Evolutionary conservation across 2,888 invertebrate genomes (phyloP).

Genomic region (Halictus quadricinctus): DNA sequence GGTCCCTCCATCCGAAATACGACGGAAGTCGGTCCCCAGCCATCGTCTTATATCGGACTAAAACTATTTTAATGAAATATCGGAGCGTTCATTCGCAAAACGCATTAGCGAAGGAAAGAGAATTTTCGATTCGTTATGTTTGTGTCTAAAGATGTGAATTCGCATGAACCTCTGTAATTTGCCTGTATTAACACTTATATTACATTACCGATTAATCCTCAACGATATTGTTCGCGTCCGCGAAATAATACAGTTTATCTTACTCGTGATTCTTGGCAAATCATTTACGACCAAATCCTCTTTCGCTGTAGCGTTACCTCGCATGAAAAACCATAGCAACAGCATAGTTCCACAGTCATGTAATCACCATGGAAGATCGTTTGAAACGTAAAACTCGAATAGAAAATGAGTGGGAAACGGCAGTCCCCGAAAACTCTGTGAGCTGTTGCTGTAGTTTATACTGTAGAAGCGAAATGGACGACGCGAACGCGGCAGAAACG

Average conservation of each 20-base stretch:
- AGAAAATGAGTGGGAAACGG: constrained; percentile 24
- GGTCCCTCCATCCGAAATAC: too few species aligned
- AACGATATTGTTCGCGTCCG: not conserved
- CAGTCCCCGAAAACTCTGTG: not conserved
- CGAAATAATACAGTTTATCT: not conserved
- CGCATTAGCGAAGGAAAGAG: too few species aligned
- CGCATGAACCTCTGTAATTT: not conserved
- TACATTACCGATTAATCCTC: not conserved
- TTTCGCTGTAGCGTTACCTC: not conserved
- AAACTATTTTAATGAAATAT: too few species aligned
- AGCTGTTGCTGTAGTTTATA: not conserved
- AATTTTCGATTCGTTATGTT: too few species aligned
- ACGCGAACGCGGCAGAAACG: not conserved
- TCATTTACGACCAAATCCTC: not conserved
- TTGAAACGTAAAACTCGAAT: constrained; percentile 10
- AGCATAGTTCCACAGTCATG: not conserved
- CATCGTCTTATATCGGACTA: too few species aligned
- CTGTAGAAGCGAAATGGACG: constrained; percentile 24
- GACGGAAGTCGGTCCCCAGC: too few species aligned
- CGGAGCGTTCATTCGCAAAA: too few species aligned
- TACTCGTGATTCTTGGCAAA: not conserved
- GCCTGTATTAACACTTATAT: not conserved
- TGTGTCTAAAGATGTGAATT: not conserved
- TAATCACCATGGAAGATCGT: constrained; percentile 1
- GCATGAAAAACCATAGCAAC: not conserved